Conservation (phyloP, 2,797 vertebrate genomes). For the Thaleichthys pacificus region DNA sequence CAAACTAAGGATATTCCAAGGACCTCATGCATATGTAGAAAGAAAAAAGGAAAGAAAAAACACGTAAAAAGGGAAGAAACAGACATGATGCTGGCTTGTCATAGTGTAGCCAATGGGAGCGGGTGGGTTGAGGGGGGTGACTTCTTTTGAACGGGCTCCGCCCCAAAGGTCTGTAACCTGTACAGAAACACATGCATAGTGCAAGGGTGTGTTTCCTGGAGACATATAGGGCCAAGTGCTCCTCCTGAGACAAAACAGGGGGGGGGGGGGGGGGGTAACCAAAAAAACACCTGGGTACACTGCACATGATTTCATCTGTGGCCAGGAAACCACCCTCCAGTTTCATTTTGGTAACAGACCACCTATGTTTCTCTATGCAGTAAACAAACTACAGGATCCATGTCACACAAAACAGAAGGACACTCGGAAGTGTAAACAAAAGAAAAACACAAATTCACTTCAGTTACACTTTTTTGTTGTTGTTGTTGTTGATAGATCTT, state of each 20-base stretch:
- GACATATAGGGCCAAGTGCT: conserved; percentile 10
- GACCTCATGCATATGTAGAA: conserved; percentile 75
- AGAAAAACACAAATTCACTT: conserved; percentile 52
- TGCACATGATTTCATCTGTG: conserved; percentile 5
- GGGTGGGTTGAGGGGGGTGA: conserved; percentile 49
- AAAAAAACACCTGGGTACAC: conserved; percentile 2
- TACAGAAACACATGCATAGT: conserved; percentile 70
- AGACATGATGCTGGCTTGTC: conserved; percentile 56
- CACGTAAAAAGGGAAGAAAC: conserved; percentile 15
- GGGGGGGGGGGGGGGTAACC: no score
- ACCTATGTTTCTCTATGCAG: conserved; percentile 52
- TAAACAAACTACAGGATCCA: conserved; percentile 41
- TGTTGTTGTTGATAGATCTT: conserved; percentile 32
- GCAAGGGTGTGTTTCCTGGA: conserved; percentile 45
- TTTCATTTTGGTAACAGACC: conserved; percentile 61
- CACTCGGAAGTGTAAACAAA: conserved; percentile 60
- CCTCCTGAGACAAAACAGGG: neutral
- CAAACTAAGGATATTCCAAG: conserved; percentile 62
- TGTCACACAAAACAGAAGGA: conserved; percentile 47
- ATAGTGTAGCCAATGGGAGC: conserved; percentile 44
- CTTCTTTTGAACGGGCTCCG: conserved; percentile 79
- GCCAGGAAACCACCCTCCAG: conserved; percentile 31
- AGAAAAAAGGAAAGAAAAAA: conserved; percentile 34
- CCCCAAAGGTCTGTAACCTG: conserved; percentile 78
- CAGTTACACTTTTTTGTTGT: conserved; percentile 30